phyloP scores from a whole-genome alignment of 2,113 vertebrate genomes.

The Stictonetta naevosa region DNA sequence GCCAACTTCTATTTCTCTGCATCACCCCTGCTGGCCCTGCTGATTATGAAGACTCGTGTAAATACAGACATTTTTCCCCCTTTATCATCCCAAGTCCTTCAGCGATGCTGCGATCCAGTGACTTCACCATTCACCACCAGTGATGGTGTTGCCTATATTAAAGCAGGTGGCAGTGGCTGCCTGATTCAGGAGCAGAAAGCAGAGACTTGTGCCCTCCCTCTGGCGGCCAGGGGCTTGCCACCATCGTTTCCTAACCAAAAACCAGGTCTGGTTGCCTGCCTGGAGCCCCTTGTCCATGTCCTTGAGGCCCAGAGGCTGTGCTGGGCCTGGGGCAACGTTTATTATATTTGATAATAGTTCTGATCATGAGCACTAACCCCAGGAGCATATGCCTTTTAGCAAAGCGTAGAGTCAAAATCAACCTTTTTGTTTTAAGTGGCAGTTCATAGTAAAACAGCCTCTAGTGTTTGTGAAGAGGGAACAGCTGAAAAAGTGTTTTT shows the following conservation, averaged over 20 bases:
- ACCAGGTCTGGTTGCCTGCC: background rate
- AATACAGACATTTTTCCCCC: background rate
- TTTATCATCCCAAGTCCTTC: constrained; percentile 6
- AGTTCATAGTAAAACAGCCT: background rate
- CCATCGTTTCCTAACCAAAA: background rate
- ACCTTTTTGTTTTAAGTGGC: background rate
- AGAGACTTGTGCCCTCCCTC: background rate
- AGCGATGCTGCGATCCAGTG: background rate
- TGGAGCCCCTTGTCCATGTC: background rate
- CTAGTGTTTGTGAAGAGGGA: background rate
- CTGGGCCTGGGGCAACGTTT: background rate
- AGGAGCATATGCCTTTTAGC: background rate
- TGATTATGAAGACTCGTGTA: constrained; percentile 26
- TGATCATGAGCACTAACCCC: background rate
- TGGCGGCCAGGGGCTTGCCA: background rate
- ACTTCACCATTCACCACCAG: constrained; percentile 22
- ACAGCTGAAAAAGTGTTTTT: background rate
- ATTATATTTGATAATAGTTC: background rate
- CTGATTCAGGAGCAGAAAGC: background rate
- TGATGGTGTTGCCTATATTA: constrained; percentile 6
- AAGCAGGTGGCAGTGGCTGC: background rate
- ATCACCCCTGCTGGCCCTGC: background rate
- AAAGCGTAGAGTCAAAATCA: background rate
- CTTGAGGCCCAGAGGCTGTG: background rate
- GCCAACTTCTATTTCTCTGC: constrained; percentile 1